Base-by-base conservation (phyloP, 2,113 vertebrate species). In the Ceyx cyanopectus region DNA sequence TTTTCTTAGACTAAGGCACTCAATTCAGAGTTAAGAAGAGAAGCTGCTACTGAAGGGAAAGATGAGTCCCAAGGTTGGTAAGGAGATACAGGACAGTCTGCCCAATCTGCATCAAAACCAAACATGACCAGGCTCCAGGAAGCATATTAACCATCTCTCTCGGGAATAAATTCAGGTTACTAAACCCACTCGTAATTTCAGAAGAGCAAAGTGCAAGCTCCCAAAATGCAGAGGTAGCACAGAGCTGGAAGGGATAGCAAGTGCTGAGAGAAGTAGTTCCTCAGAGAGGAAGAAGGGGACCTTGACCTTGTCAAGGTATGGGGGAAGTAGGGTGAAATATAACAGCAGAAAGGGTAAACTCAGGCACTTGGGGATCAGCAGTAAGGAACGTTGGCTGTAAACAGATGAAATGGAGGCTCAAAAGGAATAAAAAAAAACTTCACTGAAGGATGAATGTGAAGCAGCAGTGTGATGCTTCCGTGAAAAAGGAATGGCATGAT, bases 401-500 rank as follows among this genome's bases (percentile, higher is more conserved):
- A 70, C 30, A 9, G 32, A 43, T 51, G 30, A 89, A 91, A 92
- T 20, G 13, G 78, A 87, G 34, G 46, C 72, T 66, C 32, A 0
- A 0, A 81, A 80, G 30, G 54, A 82, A 82, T 74, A 62, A 45
- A 75, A 84, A 82, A 75, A 58, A 63, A 37, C 37, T 69, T 62
- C 9, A 24, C 67, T 62, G 56, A 53, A 60, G 41, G 63, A 80
- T n/a, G 63, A 82, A 77, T 29, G 56, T 50, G 81, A 92, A 87
- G 57, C 85, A 82, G 85, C 75, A 91, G 74, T 0, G 0, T 18
- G 90, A 82, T 58, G 41, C 67, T 85, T 79, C 85, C 67, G 87
- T 85, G 90, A 69, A 69, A 91, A 89, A 73, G 37, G 67, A 94
- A 94, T 46, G 79, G 75, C 63, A 58, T 6, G 56, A 74, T 83